A percentile compares a stretch with the other conserved stretches of the same genome.
Conservation (phyloP, 2,113 vertebrate genomes). For the Bos javanicus region DNA sequence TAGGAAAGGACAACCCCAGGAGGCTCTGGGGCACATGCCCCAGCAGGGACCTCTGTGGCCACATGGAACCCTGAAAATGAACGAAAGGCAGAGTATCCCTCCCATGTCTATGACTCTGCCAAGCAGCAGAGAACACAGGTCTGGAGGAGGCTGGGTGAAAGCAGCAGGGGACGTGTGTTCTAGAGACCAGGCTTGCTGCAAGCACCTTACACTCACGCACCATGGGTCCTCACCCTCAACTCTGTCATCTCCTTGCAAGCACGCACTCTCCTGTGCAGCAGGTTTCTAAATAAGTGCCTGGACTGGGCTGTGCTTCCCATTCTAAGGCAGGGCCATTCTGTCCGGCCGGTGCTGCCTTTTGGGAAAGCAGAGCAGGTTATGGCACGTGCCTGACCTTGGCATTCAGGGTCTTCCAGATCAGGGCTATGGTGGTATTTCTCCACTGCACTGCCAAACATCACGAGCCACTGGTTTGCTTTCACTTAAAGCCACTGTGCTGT, state of each 20-base stretch:
- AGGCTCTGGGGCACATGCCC: neutral
- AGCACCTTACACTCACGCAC: rapidly evolving
- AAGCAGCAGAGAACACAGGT: neutral
- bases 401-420: neutral
- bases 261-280: neutral
- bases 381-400: rapidly evolving
- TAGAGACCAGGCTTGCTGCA: neutral
- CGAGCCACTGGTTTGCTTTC: neutral
- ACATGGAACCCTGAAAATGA: neutral
- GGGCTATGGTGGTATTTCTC: neutral
- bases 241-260: neutral
- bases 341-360: neutral
- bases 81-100: neutral
- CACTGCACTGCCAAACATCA: neutral
- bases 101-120: neutral
- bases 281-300: neutral
- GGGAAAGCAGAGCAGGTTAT: neutral
- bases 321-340: neutral
- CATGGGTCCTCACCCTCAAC: rapidly evolving
- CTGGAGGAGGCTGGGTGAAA: neutral
- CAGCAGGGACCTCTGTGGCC: neutral
- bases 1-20: neutral
- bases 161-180: neutral
- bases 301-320: neutral
- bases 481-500: neutral